Percentiles rank a stretch among this genome's conserved stretches.
These are phyloP conservation scores for Callyntrura sp. DNA, from an alignment of 2,888 invertebrate genomes.

Conservation along the genomic window DNA sequence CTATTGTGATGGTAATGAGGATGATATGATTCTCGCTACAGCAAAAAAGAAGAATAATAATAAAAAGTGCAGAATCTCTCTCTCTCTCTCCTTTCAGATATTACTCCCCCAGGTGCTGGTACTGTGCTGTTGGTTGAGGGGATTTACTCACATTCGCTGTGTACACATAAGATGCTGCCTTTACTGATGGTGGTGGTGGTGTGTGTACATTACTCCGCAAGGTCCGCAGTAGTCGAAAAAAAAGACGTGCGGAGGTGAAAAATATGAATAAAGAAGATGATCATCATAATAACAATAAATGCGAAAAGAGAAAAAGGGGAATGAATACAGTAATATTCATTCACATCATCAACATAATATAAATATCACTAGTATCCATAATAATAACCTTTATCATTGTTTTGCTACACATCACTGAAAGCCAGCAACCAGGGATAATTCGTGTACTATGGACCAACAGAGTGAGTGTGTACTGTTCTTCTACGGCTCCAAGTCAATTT, in stretches of 20 bases:
- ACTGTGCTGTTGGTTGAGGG: not conserved
- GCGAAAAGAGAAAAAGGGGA: constrained; percentile 8
- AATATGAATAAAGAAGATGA: constrained; percentile 42
- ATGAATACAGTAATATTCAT: not conserved
- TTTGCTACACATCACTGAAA: not conserved
- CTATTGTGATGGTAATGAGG: constrained; percentile 19
- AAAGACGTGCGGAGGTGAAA: constrained; percentile 23
- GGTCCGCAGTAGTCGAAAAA: not conserved
- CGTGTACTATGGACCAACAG: too few relatives aligned
- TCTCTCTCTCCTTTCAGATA: not conserved
- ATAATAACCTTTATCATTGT: constrained; percentile 10
- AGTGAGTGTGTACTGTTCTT: too few relatives aligned
- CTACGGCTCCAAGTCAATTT: too few relatives aligned
- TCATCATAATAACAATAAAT: not conserved
- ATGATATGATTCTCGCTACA: not conserved
- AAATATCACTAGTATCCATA: not conserved
- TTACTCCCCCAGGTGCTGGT: not conserved
- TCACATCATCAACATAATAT: not conserved
- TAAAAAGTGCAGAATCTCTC: too few relatives aligned
- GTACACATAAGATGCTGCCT: too few relatives aligned
- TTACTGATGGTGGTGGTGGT: too few relatives aligned
- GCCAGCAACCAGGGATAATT: not conserved
- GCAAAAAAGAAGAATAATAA: not conserved
- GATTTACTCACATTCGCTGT: not conserved
- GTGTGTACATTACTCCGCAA: not conserved